phyloP scores from a whole-genome alignment of 2,797 vertebrate genomes.

The Acanthiza pusilla region DNA sequence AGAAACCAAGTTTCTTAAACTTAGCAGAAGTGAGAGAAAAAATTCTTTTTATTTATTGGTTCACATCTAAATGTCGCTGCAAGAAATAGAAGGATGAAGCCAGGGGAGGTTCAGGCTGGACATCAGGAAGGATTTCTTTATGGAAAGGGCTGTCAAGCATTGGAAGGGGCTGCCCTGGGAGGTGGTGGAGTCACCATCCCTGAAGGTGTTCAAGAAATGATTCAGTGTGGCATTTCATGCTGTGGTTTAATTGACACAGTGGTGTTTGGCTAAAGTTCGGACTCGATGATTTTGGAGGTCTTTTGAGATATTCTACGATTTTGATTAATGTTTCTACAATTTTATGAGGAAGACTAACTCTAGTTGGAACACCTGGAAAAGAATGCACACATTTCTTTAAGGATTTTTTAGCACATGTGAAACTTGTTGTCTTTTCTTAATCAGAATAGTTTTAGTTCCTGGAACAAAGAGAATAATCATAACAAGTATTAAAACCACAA shows the following conservation, averaged over 20 bases:
- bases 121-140: not conserved
- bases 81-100: not conserved
- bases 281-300: not conserved
- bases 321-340: not conserved
- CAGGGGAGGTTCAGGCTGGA: not conserved
- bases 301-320: not conserved
- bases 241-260: not conserved
- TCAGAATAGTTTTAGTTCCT: not conserved
- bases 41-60: no score
- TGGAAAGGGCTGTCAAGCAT: not conserved
- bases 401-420: not conserved
- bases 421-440: not conserved
- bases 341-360: not conserved
- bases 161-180: not conserved
- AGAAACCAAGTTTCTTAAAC: not conserved
- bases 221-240: not conserved
- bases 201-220: not conserved
- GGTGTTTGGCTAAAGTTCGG: not conserved
- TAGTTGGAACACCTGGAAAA: not conserved
- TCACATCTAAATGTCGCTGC: not conserved
- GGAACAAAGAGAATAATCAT: not conserved
- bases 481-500: not conserved
- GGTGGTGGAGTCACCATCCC: not conserved
- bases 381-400: accelerated
- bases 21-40: not conserved